These are phyloP conservation scores for Criorhina ranunculi DNA, from an alignment of 2,888 invertebrate species.

Conservation along the genomic window DNA sequence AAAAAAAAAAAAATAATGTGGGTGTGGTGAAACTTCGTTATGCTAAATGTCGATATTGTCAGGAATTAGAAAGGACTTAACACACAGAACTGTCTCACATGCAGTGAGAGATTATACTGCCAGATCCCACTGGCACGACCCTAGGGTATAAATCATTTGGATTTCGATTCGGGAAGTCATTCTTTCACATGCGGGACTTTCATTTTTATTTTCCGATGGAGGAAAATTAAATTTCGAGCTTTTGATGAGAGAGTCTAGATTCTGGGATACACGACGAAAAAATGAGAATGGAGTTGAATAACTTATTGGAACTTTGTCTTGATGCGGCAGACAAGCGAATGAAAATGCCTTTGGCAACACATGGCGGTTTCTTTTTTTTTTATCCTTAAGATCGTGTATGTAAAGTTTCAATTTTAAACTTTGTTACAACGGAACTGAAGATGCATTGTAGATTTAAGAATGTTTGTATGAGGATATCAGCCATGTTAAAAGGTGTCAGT, in stretches of 20 bases:
- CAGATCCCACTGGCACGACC: slow-evolving; percentile 59
- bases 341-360: no score
- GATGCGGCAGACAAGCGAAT: not conserved
- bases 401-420: no score
- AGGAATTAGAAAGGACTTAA: slow-evolving; percentile 77
- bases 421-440: no score
- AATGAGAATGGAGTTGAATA: not conserved
- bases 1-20: slow-evolving; percentile 19
- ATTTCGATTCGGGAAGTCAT: slow-evolving; percentile 65
- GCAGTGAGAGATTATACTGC: slow-evolving; percentile 63
- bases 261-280: not conserved
- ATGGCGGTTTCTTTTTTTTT: no score
- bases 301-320: slow-evolving; percentile 17
- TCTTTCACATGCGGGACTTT: slow-evolving; percentile 47
- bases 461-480: no score
- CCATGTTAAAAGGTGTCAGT: no score
- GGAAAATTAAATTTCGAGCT: slow-evolving; percentile 68
- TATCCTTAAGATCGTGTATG: no score
- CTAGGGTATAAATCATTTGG: slow-evolving; percentile 69
- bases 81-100: slow-evolving; percentile 64
- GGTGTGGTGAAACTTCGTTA: slow-evolving; percentile 69
- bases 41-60: slow-evolving; percentile 77
- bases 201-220: slow-evolving; percentile 49
- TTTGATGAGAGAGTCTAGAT: not conserved
- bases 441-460: no score